These are phyloP conservation scores for Lateolabrax maculatus DNA, from an alignment of 2,797 vertebrate genomes.

Conservation along the genomic window DNA sequence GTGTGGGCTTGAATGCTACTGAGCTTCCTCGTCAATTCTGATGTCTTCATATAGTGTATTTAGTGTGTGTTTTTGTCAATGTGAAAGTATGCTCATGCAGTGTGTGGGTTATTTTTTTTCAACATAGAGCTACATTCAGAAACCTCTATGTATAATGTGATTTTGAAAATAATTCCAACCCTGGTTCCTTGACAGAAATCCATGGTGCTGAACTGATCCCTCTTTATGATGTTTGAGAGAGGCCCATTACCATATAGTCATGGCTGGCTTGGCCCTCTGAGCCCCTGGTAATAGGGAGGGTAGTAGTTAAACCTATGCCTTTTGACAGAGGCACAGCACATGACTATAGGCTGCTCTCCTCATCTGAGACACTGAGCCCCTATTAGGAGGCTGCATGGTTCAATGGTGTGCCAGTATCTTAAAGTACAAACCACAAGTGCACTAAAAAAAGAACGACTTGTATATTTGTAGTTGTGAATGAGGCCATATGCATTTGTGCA, in stretches of 20 bases:
- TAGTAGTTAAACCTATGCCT: conserved; percentile 66
- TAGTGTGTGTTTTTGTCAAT: conserved; percentile 7
- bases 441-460: conserved; percentile 15
- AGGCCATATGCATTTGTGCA: conserved; percentile 15
- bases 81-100: background rate
- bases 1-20: conserved; percentile 46
- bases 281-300: conserved; percentile 68
- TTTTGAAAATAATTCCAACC: conserved; percentile 67
- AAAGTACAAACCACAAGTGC: conserved; percentile 47
- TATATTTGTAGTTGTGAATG: conserved; percentile 2
- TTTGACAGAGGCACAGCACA: conserved; percentile 55
- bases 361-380: conserved; percentile 63
- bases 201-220: conserved; percentile 71
- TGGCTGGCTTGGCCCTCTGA: conserved; percentile 70
- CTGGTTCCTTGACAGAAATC: conserved; percentile 63
- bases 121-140: conserved; percentile 28
- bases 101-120: background rate
- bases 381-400: conserved; percentile 64
- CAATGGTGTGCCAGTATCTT: conserved; percentile 46
- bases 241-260: conserved; percentile 75
- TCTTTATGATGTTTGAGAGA: conserved; percentile 74
- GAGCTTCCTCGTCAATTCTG: conserved; percentile 41
- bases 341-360: conserved; percentile 54
- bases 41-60: conserved; percentile 53
- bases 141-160: conserved; percentile 57